Percentiles rank a stretch among this genome's conserved stretches.
Conservation (phyloP, 2,888 invertebrate genomes). For the Listrodromus nycthemerus region DNA sequence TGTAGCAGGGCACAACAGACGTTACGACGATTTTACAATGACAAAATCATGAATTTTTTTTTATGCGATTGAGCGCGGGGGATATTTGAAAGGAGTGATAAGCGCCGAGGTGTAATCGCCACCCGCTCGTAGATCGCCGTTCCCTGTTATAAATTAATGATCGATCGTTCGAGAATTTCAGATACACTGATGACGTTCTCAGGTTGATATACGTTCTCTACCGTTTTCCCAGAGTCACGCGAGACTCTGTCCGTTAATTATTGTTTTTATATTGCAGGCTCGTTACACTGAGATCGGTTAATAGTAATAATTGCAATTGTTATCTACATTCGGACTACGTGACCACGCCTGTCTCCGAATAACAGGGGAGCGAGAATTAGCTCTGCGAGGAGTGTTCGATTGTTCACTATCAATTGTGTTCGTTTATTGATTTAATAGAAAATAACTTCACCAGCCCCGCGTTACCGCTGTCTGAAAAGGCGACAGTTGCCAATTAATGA, state of each 20-base stretch:
- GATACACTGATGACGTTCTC: slow-evolving; percentile 17
- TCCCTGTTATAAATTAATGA: slow-evolving; percentile 31
- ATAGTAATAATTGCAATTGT: slow-evolving; percentile 50
- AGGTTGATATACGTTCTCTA: slow-evolving; percentile 22
- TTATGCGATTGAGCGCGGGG: slow-evolving; percentile 54
- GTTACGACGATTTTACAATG: slow-evolving; percentile 59
- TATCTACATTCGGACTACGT: slow-evolving; percentile 29
- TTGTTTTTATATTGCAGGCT: slow-evolving; percentile 32
- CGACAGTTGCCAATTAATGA: slow-evolving; percentile 67
- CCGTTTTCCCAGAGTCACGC: slow-evolving; percentile 56
- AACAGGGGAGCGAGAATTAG: slow-evolving; percentile 10
- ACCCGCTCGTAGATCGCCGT: slow-evolving; percentile 36
- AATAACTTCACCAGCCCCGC: slow-evolving; percentile 29
- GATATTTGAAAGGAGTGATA: slow-evolving; percentile 15
- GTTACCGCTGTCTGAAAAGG: slow-evolving; percentile 51
- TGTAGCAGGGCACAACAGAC: slow-evolving; percentile 30
- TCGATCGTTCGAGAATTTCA: slow-evolving; percentile 14
- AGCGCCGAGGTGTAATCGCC: slow-evolving; percentile 30
- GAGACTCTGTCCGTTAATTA: slow-evolving; percentile 52
- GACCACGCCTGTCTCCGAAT: slow-evolving; percentile 50
- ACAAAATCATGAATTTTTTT: slow-evolving; percentile 64
- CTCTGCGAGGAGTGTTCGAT: slow-evolving; percentile 31
- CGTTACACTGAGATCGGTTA: slow-evolving; percentile 27
- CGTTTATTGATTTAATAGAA: slow-evolving; percentile 30
- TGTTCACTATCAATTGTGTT: slow-evolving; percentile 46